Evolutionary conservation across 2,797 vertebrate species (phyloP).

Genomic region (Tenualosa ilisha): DNA sequence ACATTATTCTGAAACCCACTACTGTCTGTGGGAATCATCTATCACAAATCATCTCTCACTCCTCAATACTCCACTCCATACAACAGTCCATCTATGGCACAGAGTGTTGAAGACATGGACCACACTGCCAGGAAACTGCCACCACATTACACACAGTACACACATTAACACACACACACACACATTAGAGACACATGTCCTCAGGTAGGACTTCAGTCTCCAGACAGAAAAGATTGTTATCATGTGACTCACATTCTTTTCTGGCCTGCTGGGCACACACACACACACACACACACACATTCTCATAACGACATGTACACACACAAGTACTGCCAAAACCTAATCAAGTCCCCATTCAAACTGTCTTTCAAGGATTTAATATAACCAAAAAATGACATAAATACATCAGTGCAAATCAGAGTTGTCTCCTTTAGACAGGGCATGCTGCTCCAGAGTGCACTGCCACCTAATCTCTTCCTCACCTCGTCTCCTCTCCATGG

Average conservation of each 20-base stretch:
- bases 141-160: background rate
- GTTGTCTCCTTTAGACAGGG: background rate
- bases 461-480: constrained; percentile 13
- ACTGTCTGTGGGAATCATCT: background rate
- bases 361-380: constrained; percentile 14
- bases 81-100: no score
- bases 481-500: background rate
- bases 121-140: background rate
- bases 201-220: background rate
- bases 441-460: background rate
- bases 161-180: background rate
- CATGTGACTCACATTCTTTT: constrained; percentile 18
- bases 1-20: background rate
- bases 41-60: background rate
- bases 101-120: background rate
- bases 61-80: no score
- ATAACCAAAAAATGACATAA: constrained; percentile 7
- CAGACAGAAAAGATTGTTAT: constrained; percentile 12
- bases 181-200: background rate
- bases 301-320: constrained; percentile 25
- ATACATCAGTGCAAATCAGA: background rate
- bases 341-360: constrained; percentile 3
- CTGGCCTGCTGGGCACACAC: background rate
- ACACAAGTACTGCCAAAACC: constrained; percentile 5
- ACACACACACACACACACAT: constrained; percentile 59